Evolutionary conservation across 2,888 invertebrate genomes (phyloP).

Genomic region (Parapristionchus giblindavisi): DNA sequence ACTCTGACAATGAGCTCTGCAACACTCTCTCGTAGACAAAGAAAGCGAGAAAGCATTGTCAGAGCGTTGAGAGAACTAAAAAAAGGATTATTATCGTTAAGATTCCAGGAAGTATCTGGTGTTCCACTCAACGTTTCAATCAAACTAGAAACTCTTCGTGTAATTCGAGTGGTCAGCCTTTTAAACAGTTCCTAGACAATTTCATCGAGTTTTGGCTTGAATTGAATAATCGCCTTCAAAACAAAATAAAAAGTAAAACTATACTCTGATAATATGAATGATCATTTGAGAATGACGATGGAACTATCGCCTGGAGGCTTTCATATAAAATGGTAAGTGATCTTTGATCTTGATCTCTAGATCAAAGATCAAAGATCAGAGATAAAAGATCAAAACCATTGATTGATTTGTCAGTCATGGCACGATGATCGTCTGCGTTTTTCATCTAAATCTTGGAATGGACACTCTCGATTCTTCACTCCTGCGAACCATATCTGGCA

Average conservation of each 20-base stretch:
- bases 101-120: conserved; percentile 18
- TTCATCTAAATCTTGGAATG: conserved; percentile 26
- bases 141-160: not conserved
- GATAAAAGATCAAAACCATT: not conserved
- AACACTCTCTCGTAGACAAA: no score
- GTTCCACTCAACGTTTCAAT: not conserved
- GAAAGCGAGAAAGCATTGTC: no score
- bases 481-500: conserved; percentile 11
- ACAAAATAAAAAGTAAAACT: not conserved
- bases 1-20: no score
- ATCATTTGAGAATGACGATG: conserved; percentile 19
- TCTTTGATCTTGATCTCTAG: not conserved
- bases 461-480: conserved; percentile 27
- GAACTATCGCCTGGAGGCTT: conserved; percentile 19
- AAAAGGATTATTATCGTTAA: not conserved
- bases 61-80: no score
- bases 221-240: not conserved
- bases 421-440: conserved; percentile 35
- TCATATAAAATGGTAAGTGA: conserved; percentile 32
- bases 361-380: no score
- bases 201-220: not conserved
- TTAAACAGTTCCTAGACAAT: not conserved
- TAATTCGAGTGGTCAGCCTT: conserved; percentile 7
- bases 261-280: not conserved
- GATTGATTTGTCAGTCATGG: conserved; percentile 11